Evolutionary conservation across 2,888 invertebrate species (phyloP).

Genomic region (Drosophila basisetae): DNA sequence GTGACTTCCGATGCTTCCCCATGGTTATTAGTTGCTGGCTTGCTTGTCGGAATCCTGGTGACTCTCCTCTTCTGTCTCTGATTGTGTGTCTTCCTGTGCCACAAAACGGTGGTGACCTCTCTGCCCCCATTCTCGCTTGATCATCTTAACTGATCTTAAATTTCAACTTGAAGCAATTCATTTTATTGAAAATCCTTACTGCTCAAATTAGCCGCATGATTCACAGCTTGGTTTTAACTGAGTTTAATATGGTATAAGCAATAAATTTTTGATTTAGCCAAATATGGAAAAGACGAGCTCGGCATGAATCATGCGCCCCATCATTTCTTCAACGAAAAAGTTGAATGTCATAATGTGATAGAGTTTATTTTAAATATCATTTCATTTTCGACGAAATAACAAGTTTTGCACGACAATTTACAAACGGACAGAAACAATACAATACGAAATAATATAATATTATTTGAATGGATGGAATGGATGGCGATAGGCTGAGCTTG

Average conservation of each 20-base stretch:
- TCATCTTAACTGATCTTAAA: no score
- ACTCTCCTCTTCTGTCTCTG: no score
- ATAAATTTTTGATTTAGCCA: constrained; percentile 42
- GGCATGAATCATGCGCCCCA: constrained; percentile 40
- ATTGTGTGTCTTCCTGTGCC: no score
- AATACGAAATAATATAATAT: background rate
- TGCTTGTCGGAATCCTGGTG: no score
- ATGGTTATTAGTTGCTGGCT: no score
- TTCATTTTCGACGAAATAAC: constrained; percentile 23
- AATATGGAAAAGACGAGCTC: constrained; percentile 48
- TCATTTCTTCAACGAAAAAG: constrained; percentile 38
- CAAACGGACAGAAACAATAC: background rate
- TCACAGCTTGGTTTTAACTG: constrained; percentile 21
- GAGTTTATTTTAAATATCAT: background rate
- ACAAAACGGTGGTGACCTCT: no score
- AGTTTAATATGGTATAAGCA: constrained; percentile 10
- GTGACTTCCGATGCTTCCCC: no score
- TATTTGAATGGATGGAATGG: background rate
- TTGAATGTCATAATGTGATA: constrained; percentile 36
- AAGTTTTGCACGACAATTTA: background rate
- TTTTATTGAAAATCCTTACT: constrained; percentile 22
- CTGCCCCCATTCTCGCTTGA: no score
- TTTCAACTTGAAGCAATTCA: constrained; percentile 13
- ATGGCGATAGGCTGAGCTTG: background rate
- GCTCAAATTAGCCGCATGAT: constrained; percentile 32